Evolutionary conservation across 1,140 invertebrate species (phyloP).

Genomic region (Drosophila santomea): DNA sequence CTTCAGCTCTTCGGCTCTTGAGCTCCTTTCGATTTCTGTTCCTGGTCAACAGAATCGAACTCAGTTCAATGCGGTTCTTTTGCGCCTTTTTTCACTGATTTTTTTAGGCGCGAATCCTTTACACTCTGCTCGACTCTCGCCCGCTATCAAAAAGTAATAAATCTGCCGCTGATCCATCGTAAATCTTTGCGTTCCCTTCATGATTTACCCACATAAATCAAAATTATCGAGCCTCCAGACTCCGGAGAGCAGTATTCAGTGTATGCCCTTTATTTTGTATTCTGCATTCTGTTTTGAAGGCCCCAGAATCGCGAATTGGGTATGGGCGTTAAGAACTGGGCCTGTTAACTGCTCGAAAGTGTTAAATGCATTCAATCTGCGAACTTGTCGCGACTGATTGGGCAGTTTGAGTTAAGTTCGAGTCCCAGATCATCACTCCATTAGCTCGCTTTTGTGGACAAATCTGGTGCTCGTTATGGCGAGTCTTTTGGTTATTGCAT

Average conservation of each 20-base stretch:
- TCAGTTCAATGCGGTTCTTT: neutral
- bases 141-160: conserved; percentile 84
- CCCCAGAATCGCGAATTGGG: no score
- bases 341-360: conserved; percentile 69
- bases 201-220: conserved; percentile 85
- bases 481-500: conserved; percentile 60
- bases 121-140: conserved; percentile 26
- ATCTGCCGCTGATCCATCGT: conserved; percentile 84
- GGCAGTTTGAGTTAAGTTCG: conserved; percentile 20
- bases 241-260: conserved; percentile 1
- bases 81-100: neutral
- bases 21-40: conserved; percentile 30
- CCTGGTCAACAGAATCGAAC: conserved; percentile 3
- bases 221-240: conserved; percentile 78
- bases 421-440: conserved; percentile 29
- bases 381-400: conserved; percentile 30
- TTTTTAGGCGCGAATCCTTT: conserved; percentile 45
- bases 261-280: no score
- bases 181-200: conserved; percentile 84
- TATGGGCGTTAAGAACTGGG: neutral
- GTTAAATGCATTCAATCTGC: conserved; percentile 75
- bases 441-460: conserved; percentile 16
- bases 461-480: conserved; percentile 24
- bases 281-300: no score
- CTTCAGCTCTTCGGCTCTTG: neutral